Evolutionary conservation across 1,140 invertebrate genomes (phyloP), one percentile per base, ranked within the genome.

Genomic region (Trissolcus basalis): DNA sequence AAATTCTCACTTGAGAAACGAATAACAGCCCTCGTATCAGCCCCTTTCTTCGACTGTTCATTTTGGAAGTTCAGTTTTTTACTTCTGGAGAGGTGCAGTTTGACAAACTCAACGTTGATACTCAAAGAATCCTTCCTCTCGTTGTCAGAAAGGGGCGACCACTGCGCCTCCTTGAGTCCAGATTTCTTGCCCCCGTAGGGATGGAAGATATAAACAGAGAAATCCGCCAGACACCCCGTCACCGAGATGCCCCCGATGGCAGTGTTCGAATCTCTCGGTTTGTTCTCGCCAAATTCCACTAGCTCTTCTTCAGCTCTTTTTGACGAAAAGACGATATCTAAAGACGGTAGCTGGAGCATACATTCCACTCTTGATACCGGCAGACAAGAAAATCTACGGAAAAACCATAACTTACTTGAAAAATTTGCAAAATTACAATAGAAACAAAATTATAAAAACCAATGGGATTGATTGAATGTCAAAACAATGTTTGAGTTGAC

Each of bases 201-300:
- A 90, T 99, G 97, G 89, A 98, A 98, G 71, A 99, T 97, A 86
- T 97, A 98, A 0, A 99, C 93, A 0, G 97, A 98, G 86, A 99
- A 99, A 86, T 99, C 96, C 0, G 96, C 95, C 53, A 99, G 89
- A 81, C 96, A 97, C 3, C 96, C 96, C 0, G 97, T 98, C 0
- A 98, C 95, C 85, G 96, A 98, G 0, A 97, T 87, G 4, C 96
- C 96, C 36, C 96, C 96, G 63, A 94, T 93, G 0, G 93, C 93
- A 4, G 93, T 91, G 4, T 27, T 27, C 91, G 90, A 7, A 90
- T 85, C 59, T 88, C 85, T 54, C 86, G 87, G 11, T 79, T 81
- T 7, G 72, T 89, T 90, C 85, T 91, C 88, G 2, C 89, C 86
- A 77, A 91, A 91, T 76, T 93, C 92, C 64, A 90, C 91, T 6